Evolutionary conservation across 2,888 invertebrate species (phyloP).

Genomic region (Hartigia nigra): DNA sequence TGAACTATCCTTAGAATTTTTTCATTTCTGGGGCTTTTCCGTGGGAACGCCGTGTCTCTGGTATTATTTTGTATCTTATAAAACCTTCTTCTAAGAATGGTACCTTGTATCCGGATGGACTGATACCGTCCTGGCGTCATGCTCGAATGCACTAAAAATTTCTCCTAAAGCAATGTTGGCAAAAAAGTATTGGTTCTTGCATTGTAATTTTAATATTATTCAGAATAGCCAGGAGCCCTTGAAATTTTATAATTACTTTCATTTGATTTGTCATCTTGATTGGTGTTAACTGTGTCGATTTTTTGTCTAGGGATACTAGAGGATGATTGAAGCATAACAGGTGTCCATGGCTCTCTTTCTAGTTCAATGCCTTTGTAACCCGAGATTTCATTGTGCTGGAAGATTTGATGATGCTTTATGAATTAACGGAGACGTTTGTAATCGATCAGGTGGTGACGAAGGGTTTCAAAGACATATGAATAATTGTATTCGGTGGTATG

Average conservation of each 20-base stretch:
- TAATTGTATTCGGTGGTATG: constrained; percentile 52
- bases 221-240: not conserved
- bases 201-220: not conserved
- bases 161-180: constrained; percentile 26
- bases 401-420: not conserved
- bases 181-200: not conserved
- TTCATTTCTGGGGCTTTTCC: not conserved
- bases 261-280: not conserved
- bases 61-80: not conserved
- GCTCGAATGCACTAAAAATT: constrained; percentile 38
- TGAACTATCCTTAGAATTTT: constrained; percentile 28
- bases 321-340: not conserved
- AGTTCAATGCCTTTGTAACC: not conserved
- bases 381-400: not conserved
- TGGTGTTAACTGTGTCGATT: not conserved
- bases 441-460: constrained; percentile 52
- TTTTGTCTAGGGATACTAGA: not conserved
- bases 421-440: constrained; percentile 10
- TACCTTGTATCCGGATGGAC: not conserved
- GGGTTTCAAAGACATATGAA: constrained; percentile 43
- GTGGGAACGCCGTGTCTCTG: not conserved
- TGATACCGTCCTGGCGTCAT: constrained; percentile 25
- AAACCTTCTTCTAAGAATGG: not conserved
- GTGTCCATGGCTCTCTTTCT: not conserved
- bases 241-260: not conserved